Conservation (phyloP, 1,140 invertebrate species). For the Portunus trituberculatus region DNA sequence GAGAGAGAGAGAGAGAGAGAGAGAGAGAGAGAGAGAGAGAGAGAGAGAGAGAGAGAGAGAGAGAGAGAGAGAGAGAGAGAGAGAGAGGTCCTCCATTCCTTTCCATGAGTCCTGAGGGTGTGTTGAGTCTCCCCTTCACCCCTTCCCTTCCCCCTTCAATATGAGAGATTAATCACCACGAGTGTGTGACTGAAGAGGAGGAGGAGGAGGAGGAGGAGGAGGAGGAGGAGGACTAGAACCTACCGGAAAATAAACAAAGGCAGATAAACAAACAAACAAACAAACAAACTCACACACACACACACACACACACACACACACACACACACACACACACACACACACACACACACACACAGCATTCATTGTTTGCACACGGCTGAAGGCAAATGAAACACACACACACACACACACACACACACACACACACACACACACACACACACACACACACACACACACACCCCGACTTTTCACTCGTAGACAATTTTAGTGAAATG, state of each 20-base stretch:
- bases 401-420: background rate
- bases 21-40: background rate
- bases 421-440: background rate
- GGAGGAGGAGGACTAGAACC: background rate
- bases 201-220: constrained; percentile 20
- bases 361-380: constrained; percentile 28
- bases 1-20: background rate
- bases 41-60: background rate
- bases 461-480: constrained; percentile 54
- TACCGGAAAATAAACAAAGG: constrained; percentile 4
- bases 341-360: background rate
- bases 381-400: constrained; percentile 31
- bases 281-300: no score
- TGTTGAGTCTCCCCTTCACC: background rate
- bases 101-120: background rate
- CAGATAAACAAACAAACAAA: no score
- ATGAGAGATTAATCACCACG: background rate
- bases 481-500: constrained; percentile 63
- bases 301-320: no score
- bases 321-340: no score
- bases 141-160: background rate
- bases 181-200: background rate
- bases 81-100: background rate
- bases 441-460: background rate
- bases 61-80: background rate